Conservation (phyloP, 2,888 invertebrate species). For the Sesamia inferens region DNA sequence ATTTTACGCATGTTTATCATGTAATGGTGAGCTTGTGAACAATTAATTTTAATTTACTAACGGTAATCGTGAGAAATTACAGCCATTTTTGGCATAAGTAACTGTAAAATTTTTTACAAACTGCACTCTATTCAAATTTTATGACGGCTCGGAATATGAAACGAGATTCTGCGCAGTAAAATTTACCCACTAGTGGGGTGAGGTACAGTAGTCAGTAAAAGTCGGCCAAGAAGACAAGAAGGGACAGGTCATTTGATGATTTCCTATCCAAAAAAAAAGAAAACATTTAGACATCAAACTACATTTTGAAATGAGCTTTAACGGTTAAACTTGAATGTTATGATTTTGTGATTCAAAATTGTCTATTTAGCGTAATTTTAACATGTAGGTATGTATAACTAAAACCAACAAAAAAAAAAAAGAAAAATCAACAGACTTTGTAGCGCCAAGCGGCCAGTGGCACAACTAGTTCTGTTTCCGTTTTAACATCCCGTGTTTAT, state of each 20-base stretch:
- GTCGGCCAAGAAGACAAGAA: neutral
- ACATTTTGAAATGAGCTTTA: too few relatives aligned
- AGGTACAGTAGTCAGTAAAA: too few relatives aligned
- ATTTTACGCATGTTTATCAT: slow-evolving; percentile 23
- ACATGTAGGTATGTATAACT: too few relatives aligned
- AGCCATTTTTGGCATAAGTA: slow-evolving; percentile 1
- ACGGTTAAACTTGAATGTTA: neutral
- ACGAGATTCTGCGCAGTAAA: neutral
- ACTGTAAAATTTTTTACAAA: neutral
- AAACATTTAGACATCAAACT: neutral
- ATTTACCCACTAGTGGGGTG: neutral
- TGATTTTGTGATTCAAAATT: slow-evolving; percentile 7
- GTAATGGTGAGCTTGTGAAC: slow-evolving; percentile 12
- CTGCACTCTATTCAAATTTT: neutral
- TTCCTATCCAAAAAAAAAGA: neutral
- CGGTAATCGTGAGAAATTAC: slow-evolving; percentile 24
- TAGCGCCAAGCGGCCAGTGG: slow-evolving; percentile 11
- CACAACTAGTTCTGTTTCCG: slow-evolving; percentile 50
- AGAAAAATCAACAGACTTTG: slow-evolving; percentile 9
- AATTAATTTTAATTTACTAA: slow-evolving; percentile 19
- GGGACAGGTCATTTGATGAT: neutral
- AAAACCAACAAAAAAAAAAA: too few relatives aligned
- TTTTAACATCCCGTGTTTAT: slow-evolving; percentile 42
- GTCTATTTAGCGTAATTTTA: slow-evolving; percentile 1
- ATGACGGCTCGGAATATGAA: too few relatives aligned